A percentile compares a stretch with the other conserved stretches of the same genome.
phyloP scores from a whole-genome alignment of 2,113 vertebrate species.

The Cisticola juncidis region DNA sequence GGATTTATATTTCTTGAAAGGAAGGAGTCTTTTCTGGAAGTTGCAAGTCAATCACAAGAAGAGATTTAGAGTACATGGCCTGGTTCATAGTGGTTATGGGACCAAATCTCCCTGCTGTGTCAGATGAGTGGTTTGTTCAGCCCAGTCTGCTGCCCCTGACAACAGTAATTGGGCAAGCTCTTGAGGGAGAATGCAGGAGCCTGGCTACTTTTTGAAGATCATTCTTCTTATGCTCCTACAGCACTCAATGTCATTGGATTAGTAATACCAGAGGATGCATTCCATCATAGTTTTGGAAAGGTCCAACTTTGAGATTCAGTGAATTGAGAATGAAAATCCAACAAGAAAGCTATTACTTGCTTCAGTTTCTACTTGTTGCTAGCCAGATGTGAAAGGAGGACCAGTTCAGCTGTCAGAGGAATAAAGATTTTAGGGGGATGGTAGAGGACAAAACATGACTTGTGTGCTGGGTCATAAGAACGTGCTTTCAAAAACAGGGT shows the following conservation, averaged over 20 bases:
- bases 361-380: not conserved
- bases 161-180: not conserved
- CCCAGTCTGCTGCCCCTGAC: not conserved
- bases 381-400: not conserved
- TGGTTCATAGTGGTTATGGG: not conserved
- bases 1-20: not conserved
- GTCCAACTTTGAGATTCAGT: not conserved
- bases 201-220: not conserved
- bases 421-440: not conserved
- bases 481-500: not conserved
- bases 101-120: not conserved
- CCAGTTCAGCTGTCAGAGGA: not conserved
- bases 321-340: not conserved
- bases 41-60: not conserved
- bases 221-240: not conserved
- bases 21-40: not conserved
- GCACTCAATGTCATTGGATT: not conserved
- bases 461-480: not conserved
- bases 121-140: not conserved
- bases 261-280: not conserved
- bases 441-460: not conserved
- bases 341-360: not conserved
- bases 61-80: not conserved
- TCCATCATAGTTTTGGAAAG: not conserved
- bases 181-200: not conserved